Conservation (phyloP, 2,797 vertebrate genomes). For the Knipowitschia caucasica region DNA sequence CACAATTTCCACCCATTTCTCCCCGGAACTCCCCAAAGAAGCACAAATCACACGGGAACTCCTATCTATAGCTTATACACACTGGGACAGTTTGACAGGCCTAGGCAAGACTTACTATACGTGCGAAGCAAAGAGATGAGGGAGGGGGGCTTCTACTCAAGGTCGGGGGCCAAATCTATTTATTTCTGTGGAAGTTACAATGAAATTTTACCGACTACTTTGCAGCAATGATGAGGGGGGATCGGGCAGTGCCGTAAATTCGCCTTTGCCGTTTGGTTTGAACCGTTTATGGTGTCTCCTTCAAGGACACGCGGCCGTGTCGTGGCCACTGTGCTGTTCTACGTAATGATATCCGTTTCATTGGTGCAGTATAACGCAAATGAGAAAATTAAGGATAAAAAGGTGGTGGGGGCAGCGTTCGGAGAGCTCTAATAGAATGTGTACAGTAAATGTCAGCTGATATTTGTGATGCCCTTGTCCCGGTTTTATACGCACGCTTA, state of each 20-base stretch:
- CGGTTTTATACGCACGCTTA: slow-evolving; percentile 59
- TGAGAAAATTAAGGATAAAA: slow-evolving; percentile 76
- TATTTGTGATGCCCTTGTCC: slow-evolving; percentile 74
- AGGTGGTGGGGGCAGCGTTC: slow-evolving; percentile 57
- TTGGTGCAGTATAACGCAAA: slow-evolving; percentile 73
- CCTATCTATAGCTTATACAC: slow-evolving; percentile 75
- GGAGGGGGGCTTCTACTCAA: slow-evolving; percentile 63
- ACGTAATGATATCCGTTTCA: slow-evolving; percentile 78
- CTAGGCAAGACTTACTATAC: slow-evolving; percentile 66
- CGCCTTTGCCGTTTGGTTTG: slow-evolving; percentile 76
- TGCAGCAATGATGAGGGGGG: slow-evolving; percentile 76
- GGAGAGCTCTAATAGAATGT: slow-evolving; percentile 58
- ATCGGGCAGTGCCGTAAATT: slow-evolving; percentile 79
- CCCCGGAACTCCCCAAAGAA: slow-evolving; percentile 26
- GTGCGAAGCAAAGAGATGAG: slow-evolving; percentile 44
- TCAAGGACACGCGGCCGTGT: slow-evolving; percentile 79
- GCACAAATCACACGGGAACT: slow-evolving; percentile 47
- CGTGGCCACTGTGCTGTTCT: slow-evolving; percentile 74
- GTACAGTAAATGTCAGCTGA: slow-evolving; percentile 72
- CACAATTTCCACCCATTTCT: slow-evolving; percentile 33
- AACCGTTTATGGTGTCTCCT: slow-evolving; percentile 79
- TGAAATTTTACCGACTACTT: slow-evolving; percentile 83
- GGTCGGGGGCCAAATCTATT: slow-evolving; percentile 82
- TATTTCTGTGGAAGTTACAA: slow-evolving; percentile 82
- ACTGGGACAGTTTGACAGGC: slow-evolving; percentile 60